Base-by-base conservation (phyloP, 2,797 vertebrate species). In the Channa striata region DNA sequence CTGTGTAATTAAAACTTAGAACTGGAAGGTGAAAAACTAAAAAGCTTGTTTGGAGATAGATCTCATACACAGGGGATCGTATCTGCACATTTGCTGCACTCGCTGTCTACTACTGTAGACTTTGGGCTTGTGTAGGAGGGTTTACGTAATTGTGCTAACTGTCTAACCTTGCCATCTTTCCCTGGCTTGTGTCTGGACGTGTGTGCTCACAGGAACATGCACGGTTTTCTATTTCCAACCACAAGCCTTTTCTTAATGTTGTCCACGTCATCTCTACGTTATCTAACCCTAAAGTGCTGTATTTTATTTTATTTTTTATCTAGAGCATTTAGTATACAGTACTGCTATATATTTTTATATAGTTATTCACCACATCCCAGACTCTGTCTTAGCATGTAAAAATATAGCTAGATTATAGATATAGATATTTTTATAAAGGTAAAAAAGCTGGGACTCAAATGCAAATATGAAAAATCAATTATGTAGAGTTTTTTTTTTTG, bases 131-230 rank as follows among this genome's bases (percentile, higher is more conserved):
- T 72, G 85, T 78, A 68, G 74, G 77, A 59, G 67, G 81, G 17
- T 81, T 89, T 86, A 86, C 78, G 68, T 69, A 86, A 87, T 16
- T 13, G 52, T 51, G 71, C 43, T 54, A 59, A 57, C 66, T 71
- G 74, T 81, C 66, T 78, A 68, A 77, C 67, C 74, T 78, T 46
- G 48, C 79, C 76, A 74, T 65, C 10, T 52, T 53, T 33, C 6
- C 10, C 50, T 37, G n/a, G 12, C 3, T 13, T 6, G 9, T 66
- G 51, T 75, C 56, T 60, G 37, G 17, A 25, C 52, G 37, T 57
- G 33, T 51, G 34, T 65, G 43, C 54, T 54, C 3, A 5, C n/a
- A 33, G 9, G 1, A 23, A 64, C 48, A 33, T 20, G 10, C 33
- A 34, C 30, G 44, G 16, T 33, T 72, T 40, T 66, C 42, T 58